phyloP scores from a whole-genome alignment of 2,888 invertebrate genomes.

The Nysson spinosus region DNA sequence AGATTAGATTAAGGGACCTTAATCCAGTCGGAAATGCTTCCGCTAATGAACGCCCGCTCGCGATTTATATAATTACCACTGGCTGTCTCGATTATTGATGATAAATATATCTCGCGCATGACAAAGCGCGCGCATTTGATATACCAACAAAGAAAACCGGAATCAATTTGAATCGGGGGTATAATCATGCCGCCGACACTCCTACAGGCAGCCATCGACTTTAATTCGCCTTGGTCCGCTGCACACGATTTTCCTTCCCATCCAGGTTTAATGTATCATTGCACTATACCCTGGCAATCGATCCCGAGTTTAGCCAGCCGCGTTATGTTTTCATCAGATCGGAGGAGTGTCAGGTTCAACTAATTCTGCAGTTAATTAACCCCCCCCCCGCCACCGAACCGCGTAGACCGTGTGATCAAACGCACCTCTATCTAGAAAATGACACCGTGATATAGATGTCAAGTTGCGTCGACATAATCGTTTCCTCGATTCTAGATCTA shows the following conservation, averaged over 20 bases:
- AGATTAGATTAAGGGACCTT: too few relatives aligned
- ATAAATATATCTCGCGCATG: neutral
- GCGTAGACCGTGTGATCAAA: neutral
- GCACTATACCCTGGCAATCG: neutral
- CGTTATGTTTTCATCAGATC: conserved; percentile 14
- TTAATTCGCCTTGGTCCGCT: conserved; percentile 5
- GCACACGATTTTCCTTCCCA: conserved; percentile 9
- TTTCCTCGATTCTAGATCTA: conserved; percentile 19
- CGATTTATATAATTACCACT: conserved; percentile 12
- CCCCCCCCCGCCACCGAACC: conserved; percentile 35
- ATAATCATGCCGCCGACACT: neutral
- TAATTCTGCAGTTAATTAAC: conserved; percentile 59
- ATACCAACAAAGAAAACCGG: neutral
- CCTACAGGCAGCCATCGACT: neutral
- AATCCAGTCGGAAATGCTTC: too few relatives aligned
- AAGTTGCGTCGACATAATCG: neutral
- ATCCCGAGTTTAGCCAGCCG: conserved; percentile 8
- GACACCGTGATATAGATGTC: conserved; percentile 10
- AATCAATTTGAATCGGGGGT: neutral
- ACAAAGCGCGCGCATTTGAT: neutral
- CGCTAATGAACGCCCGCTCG: neutral
- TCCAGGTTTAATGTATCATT: conserved; percentile 11
- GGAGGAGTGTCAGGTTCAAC: conserved; percentile 47
- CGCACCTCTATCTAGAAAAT: conserved; percentile 7
- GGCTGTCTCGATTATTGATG: neutral